phyloP scores from a whole-genome alignment of 2,797 vertebrate species.

The Enteromius radiatus region DNA sequence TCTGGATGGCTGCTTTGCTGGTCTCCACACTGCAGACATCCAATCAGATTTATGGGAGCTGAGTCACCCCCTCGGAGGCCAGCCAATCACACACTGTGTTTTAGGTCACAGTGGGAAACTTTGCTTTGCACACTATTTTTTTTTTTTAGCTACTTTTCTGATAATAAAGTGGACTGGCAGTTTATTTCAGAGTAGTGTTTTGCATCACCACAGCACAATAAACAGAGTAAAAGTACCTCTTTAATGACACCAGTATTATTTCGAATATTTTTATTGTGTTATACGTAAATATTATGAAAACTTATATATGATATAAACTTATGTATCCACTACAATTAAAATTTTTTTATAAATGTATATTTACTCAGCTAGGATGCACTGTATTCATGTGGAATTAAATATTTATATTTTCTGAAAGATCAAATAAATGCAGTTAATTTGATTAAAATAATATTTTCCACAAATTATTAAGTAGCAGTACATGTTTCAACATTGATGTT shows the following conservation, averaged over 20 bases:
- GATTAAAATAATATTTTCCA: background rate
- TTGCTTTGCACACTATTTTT: background rate
- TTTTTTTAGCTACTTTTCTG: constrained; percentile 10
- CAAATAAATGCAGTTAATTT: background rate
- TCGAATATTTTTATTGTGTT: background rate
- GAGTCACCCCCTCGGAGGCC: constrained; percentile 17
- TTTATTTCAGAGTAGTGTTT: background rate
- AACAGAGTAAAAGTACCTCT: background rate
- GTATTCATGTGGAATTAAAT: background rate
- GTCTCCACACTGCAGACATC: constrained; percentile 32
- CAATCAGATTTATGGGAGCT: constrained; percentile 43
- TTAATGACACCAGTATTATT: background rate
- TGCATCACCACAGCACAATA: background rate
- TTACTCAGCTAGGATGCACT: background rate
- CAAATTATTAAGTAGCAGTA: background rate
- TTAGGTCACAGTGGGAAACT: constrained; percentile 21
- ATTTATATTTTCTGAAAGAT: background rate
- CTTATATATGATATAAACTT: too few relatives aligned
- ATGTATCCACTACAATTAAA: background rate
- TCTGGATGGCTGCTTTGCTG: constrained; percentile 11
- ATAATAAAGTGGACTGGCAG: constrained; percentile 3
- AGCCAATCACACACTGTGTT: constrained; percentile 11
- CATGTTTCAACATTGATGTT: background rate
- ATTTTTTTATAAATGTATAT: background rate
- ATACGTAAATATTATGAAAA: background rate